Percentiles rank a stretch among this genome's conserved stretches.
phyloP scores from a whole-genome alignment of 2,888 invertebrate species.

The Phortica magna region DNA sequence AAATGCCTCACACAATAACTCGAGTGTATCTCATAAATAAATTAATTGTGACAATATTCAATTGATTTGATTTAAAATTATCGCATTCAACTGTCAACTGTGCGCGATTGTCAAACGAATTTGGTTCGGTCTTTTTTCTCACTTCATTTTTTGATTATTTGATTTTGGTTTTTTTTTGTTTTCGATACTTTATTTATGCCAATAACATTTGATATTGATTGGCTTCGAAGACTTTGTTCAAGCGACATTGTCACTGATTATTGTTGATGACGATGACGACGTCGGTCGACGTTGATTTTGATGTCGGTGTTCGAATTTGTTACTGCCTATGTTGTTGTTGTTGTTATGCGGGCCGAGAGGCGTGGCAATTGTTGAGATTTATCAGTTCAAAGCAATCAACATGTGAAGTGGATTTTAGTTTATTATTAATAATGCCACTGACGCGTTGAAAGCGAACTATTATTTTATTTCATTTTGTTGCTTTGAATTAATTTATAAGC shows the following conservation, averaged over 20 bases:
- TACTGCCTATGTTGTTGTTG: neutral
- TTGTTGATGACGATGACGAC: neutral
- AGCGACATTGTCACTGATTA: slow-evolving; percentile 23
- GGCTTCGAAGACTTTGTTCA: slow-evolving; percentile 19
- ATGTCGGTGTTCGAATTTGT: neutral
- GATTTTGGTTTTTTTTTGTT: slow-evolving; percentile 40
- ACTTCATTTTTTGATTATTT: slow-evolving; percentile 54
- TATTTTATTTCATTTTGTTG: slow-evolving; percentile 45
- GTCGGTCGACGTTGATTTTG: neutral
- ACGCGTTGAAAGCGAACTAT: slow-evolving; percentile 38
- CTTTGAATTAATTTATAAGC: slow-evolving; percentile 68
- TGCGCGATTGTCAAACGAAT: slow-evolving; percentile 24
- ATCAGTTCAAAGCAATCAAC: slow-evolving; percentile 25
- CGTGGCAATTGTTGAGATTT: neutral
- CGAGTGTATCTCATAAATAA: slow-evolving; percentile 68
- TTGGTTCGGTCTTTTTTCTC: slow-evolving; percentile 19
- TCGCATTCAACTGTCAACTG: slow-evolving; percentile 67
- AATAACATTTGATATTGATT: slow-evolving; percentile 22
- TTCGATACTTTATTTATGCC: slow-evolving; percentile 37
- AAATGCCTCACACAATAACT: slow-evolving; percentile 14
- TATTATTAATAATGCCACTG: slow-evolving; percentile 56
- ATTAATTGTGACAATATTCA: slow-evolving; percentile 76
- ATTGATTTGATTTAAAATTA: slow-evolving; percentile 73
- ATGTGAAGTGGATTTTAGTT: slow-evolving; percentile 34
- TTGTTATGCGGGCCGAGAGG: neutral